These are phyloP conservation scores for Lithophane semibrunnea DNA, from an alignment of 2,888 invertebrate species.

Conservation along the genomic window DNA sequence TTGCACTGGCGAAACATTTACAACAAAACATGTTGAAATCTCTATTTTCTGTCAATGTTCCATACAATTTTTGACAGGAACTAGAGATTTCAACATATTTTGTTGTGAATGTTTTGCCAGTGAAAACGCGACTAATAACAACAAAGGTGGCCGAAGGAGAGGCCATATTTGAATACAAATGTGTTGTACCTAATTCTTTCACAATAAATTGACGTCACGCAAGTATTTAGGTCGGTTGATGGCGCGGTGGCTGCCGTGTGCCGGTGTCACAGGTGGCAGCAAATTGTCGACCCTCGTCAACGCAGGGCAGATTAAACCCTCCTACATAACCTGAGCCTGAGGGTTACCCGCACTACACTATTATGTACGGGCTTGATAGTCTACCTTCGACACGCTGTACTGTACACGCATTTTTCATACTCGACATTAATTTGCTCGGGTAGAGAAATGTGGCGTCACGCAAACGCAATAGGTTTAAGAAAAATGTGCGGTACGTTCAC, in stretches of 20 bases:
- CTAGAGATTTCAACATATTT: too few species aligned
- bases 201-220: slow-evolving; percentile 71
- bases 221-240: slow-evolving; percentile 65
- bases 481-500: slow-evolving; percentile 2
- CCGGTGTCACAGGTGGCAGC: slow-evolving; percentile 76
- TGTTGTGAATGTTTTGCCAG: too few species aligned
- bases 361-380: slow-evolving; percentile 65
- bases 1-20: too few species aligned
- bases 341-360: slow-evolving; percentile 61
- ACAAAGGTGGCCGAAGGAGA: slow-evolving; percentile 3
- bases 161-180: slow-evolving; percentile 51
- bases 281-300: slow-evolving; percentile 80
- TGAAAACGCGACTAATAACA: background rate
- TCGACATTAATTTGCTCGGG: slow-evolving; percentile 38
- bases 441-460: slow-evolving; percentile 37
- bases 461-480: slow-evolving; percentile 13
- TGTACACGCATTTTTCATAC: slow-evolving; percentile 47
- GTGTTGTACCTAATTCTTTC: slow-evolving; percentile 57
- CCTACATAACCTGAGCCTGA: slow-evolving; percentile 60
- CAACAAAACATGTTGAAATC: too few species aligned
- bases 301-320: slow-evolving; percentile 71
- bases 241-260: slow-evolving; percentile 55
- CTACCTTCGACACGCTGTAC: slow-evolving; percentile 52
- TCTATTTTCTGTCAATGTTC: too few species aligned
- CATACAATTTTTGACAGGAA: too few species aligned